Base-by-base conservation (phyloP, 1,140 invertebrate genomes). In the Lucilia cuprina region DNA sequence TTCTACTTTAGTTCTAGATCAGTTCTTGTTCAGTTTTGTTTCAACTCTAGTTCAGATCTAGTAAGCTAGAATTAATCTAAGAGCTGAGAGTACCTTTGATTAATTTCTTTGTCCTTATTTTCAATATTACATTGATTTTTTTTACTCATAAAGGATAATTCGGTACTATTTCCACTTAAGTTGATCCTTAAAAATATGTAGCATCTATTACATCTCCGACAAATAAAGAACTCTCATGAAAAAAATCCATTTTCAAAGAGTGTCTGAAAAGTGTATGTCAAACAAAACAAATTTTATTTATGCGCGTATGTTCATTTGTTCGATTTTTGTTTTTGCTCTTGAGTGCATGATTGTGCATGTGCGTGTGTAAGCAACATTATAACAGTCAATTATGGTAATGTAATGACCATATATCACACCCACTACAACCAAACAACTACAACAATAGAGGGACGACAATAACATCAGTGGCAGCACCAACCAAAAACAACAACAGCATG, bases 321-420 rank as follows among this genome's bases (percentile, higher is more conserved):
- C 10, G 41, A 41, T 41, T 30, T 30, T 41, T 41, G 41, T 41
- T 8, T 2, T 30, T 30, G 25, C 25, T 30, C 1, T 41, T 41
- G 41, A 60, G 13, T n/a, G 13, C 14, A 17, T 13, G 55, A 5
- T 13, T 60, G 19, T 70, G 14, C 10, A 10, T 70, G 65, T 21
- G 65, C 21, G 19, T 70, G 12, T 70, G 65, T 70, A 14, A 14
- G 13, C 14, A 60, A 70, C 65, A 21, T 21, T 70, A 25, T 70
- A 21, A 25, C 65, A 70, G 65, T 70, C 65, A 70, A 70, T 70
- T 70, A 70, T 70, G 65, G 65, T 70, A 70, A 70, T 70, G 65
- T 70, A 70, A 70, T 70, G 65, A 70, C 65, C 65, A 70, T 70
- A 70, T 21, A 70, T 70, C 65, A 70, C 65, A 70, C 65, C 65